Evolutionary conservation across 2,113 vertebrate genomes (phyloP).

Genomic region (Xiphophorus maculatus): DNA sequence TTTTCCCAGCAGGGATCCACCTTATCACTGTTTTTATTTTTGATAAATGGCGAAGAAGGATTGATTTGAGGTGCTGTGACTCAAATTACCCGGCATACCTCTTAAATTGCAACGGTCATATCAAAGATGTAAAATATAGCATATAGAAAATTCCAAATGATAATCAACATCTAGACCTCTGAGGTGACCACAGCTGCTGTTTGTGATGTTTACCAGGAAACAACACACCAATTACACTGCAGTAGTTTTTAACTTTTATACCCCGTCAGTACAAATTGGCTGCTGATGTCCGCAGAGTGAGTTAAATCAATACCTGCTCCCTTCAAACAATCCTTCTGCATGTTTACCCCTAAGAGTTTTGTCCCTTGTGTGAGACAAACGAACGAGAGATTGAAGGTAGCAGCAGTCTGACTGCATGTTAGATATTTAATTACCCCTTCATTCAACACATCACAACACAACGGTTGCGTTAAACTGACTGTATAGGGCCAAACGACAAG

Average conservation of each 20-base stretch:
- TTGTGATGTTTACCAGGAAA: not conserved
- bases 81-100: not conserved
- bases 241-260: not conserved
- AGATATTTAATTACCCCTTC: too few relatives aligned
- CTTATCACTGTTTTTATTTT: conserved; percentile 20
- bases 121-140: not conserved
- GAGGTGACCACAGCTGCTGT: not conserved
- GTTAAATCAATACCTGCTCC: too few relatives aligned
- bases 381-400: too few relatives aligned
- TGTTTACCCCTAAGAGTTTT: not conserved
- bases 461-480: not conserved
- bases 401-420: too few relatives aligned
- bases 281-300: too few relatives aligned
- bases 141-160: not conserved
- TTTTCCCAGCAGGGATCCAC: conserved; percentile 43
- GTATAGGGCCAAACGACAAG: not conserved
- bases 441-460: too few relatives aligned
- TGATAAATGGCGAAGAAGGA: conserved; percentile 18
- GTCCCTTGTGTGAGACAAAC: too few relatives aligned
- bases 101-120: not conserved
- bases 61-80: conserved; percentile 17
- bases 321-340: not conserved
- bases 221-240: not conserved
- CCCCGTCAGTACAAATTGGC: not conserved
- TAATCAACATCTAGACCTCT: not conserved